Conservation (phyloP, 2,888 invertebrate genomes). For the Acleris sparsana region DNA sequence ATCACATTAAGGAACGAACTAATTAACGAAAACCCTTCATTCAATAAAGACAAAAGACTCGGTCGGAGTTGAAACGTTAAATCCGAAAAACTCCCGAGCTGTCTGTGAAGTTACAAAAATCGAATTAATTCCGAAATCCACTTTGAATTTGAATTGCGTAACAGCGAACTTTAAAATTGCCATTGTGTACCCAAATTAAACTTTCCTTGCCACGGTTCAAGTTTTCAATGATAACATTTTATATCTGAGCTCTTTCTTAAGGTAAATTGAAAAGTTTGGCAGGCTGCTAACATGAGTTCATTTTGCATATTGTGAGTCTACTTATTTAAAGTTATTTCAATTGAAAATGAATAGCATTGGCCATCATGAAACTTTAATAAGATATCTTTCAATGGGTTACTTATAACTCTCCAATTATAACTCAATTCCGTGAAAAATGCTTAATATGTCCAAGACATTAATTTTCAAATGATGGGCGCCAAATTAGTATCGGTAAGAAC, state of each 20-base stretch:
- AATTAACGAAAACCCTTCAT: conserved; percentile 36
- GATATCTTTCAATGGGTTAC: too few species aligned
- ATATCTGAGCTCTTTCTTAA: conserved; percentile 46
- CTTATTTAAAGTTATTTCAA: too few species aligned
- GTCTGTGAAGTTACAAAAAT: conserved; percentile 70
- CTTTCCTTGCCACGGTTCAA: conserved; percentile 53
- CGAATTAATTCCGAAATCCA: conserved; percentile 72
- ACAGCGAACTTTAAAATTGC: conserved; percentile 68
- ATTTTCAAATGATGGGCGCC: too few species aligned
- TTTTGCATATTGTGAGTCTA: too few species aligned
- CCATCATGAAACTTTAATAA: too few species aligned
- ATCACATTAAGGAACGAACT: conserved; percentile 46
- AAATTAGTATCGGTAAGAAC: too few species aligned
- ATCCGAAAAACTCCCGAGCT: conserved; percentile 55
- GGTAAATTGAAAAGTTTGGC: conserved; percentile 37
- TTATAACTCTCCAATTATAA: too few species aligned
- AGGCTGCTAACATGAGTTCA: conserved; percentile 3
- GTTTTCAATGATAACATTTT: conserved; percentile 52
- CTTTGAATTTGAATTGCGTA: conserved; percentile 68
- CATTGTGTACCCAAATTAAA: conserved; percentile 71
- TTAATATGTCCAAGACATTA: too few species aligned
- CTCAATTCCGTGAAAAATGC: too few species aligned
- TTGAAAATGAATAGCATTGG: too few species aligned
- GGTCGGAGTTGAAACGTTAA: conserved; percentile 54
- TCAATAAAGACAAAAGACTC: conserved; percentile 53